phyloP scores from a whole-genome alignment of 2,113 vertebrate genomes.

The Recurvirostra avosetta region DNA sequence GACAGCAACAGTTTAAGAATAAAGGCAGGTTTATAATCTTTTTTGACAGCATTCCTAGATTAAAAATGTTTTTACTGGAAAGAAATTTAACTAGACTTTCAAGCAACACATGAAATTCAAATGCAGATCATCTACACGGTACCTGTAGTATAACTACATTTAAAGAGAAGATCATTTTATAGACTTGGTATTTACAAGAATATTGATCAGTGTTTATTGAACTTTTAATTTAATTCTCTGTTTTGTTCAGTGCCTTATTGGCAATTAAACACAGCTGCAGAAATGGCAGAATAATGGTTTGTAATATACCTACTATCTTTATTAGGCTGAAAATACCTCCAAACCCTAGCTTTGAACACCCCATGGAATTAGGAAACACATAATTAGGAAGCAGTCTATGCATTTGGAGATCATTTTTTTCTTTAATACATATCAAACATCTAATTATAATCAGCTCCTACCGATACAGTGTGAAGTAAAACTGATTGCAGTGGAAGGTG shows the following conservation, averaged over 20 bases:
- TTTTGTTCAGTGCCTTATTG: slow-evolving; percentile 74
- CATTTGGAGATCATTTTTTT: slow-evolving; percentile 14
- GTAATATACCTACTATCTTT: not conserved
- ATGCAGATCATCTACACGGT: not conserved
- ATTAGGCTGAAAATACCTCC: slow-evolving; percentile 30
- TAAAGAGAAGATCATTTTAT: slow-evolving; percentile 77
- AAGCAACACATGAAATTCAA: slow-evolving; percentile 37
- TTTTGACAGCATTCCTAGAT: not conserved
- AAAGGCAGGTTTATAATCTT: slow-evolving; percentile 9
- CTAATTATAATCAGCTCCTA: slow-evolving; percentile 23
- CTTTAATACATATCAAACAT: slow-evolving; percentile 24
- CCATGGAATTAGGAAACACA: not conserved
- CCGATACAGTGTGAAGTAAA: slow-evolving; percentile 12
- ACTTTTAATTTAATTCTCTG: slow-evolving; percentile 83
- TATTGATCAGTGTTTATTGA: slow-evolving; percentile 81
- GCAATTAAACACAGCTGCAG: slow-evolving; percentile 69
- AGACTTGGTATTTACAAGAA: slow-evolving; percentile 79
- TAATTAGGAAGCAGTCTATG: slow-evolving; percentile 6
- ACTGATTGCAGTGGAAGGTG: not conserved
- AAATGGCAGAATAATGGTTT: slow-evolving; percentile 44
- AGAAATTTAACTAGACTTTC: slow-evolving; percentile 37
- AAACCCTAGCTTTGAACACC: not conserved
- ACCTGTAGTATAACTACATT: slow-evolving; percentile 68
- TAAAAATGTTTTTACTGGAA: slow-evolving; percentile 11
- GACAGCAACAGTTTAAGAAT: slow-evolving; percentile 41